Conservation (phyloP, 2,888 invertebrate species). For the Xanthorhoe spadicearia region DNA sequence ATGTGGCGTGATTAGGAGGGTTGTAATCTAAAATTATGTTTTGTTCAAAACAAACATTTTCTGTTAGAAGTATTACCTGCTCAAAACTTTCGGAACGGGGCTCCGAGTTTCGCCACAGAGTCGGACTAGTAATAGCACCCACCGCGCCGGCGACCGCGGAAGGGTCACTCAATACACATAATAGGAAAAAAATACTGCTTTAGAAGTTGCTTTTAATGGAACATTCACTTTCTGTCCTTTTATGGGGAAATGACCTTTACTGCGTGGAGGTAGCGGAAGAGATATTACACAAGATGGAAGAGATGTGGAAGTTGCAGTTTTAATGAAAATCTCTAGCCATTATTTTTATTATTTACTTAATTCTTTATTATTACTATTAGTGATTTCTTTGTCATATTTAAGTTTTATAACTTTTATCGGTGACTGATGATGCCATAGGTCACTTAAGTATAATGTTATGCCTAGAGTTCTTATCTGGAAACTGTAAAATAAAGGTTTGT, state of each 20-base stretch:
- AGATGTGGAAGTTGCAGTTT: too few relatives aligned
- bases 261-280: too few relatives aligned
- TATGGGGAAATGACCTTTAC: background rate
- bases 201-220: background rate
- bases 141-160: background rate
- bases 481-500: too few relatives aligned
- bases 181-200: background rate
- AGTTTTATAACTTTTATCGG: too few relatives aligned
- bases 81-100: background rate
- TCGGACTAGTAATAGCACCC: background rate
- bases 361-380: too few relatives aligned
- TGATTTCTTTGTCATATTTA: too few relatives aligned
- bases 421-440: too few relatives aligned
- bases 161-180: background rate
- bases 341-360: too few relatives aligned
- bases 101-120: background rate
- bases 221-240: background rate
- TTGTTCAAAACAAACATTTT: constrained; percentile 19
- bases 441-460: too few relatives aligned
- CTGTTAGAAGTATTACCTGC: background rate
- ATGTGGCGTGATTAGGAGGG: constrained; percentile 33
- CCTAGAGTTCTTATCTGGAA: too few relatives aligned
- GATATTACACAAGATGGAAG: too few relatives aligned
- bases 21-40: constrained; percentile 31
- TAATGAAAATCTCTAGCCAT: too few relatives aligned